Evolutionary conservation across 2,113 vertebrate species (phyloP), one percentile per base, ranked within the genome.

Genomic region (Dicrurus megarhynchus): DNA sequence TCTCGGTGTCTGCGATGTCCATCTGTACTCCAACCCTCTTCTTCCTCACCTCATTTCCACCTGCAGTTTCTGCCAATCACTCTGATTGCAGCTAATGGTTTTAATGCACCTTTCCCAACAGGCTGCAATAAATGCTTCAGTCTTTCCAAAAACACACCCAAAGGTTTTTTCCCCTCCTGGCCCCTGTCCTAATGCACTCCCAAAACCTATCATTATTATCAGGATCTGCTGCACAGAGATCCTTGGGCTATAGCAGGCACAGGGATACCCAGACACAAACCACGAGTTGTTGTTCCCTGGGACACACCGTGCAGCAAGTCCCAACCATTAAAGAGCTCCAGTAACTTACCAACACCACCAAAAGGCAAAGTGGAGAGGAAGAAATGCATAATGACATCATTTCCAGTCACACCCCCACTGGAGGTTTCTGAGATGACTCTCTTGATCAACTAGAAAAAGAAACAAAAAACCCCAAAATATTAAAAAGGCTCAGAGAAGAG

Each of bases 371-470:
- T 91, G 10, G 94, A 47, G 22, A 97, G 95, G 16, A 96, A 46
- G 61, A 8, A 97, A 56, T 97, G 96, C 95, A 97, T 94, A 41
- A 97, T 87, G 53, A 97, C 96, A 41, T 97, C 96, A 2, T 97
- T 96, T 23, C 78, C 95, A 96, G 94, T 96, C 39, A 97, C 61
- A 12, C 95, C 96, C 15, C 96, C 96, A 26, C 96, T 97, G 44
- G 95, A 89, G 23, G 96, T 97, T 49, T 95, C 74, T 0, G 96
- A 96, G 78, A 97, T 95, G 3, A 96, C 90, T 88, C 63, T 97
- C 16, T 94, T 95, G 90, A 97, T 94, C 87, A 97, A 71, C 96
- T 97, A 53, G 15, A 12, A 75, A 74, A 84, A 92, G 12, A 56
- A 74, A 91, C 22, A 5, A 30, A 7, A 44, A 6, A 7, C 9